Conservation (phyloP, 2,113 vertebrate species). For the Thryonomys swinderianus region DNA sequence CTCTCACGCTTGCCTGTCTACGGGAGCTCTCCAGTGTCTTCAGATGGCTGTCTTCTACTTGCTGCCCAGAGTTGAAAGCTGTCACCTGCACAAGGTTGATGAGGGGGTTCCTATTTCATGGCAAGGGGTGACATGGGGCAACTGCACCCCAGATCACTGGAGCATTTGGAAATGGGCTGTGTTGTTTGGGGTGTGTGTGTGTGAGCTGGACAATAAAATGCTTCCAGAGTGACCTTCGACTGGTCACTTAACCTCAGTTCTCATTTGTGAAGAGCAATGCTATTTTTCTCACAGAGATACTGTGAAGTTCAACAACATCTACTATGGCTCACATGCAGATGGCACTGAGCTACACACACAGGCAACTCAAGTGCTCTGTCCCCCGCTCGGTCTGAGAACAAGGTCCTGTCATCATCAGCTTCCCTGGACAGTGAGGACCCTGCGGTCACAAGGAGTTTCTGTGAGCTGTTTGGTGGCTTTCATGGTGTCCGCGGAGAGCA, state of each 20-base stretch:
- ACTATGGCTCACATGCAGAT: fast-evolving
- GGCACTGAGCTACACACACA: background rate
- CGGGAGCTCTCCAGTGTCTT: background rate
- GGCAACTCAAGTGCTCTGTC: no score
- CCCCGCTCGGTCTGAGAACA: background rate
- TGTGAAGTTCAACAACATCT: background rate
- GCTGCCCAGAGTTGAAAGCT: background rate
- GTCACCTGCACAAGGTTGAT: background rate
- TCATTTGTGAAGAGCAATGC: background rate
- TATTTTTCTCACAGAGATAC: background rate
- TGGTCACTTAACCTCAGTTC: background rate
- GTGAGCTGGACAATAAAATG: background rate
- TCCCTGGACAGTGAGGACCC: background rate
- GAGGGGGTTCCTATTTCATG: background rate
- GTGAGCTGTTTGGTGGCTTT: background rate
- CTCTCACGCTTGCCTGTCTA: background rate
- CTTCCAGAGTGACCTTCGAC: background rate
- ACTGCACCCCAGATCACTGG: background rate
- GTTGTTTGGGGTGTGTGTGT: background rate
- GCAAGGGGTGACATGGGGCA: fast-evolving
- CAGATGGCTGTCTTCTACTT: background rate
- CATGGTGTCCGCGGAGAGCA: fast-evolving
- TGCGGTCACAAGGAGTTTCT: background rate
- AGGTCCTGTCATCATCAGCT: background rate
- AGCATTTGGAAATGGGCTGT: background rate